phyloP scores from a whole-genome alignment of 2,113 vertebrate genomes.

The Tetrax tetrax region DNA sequence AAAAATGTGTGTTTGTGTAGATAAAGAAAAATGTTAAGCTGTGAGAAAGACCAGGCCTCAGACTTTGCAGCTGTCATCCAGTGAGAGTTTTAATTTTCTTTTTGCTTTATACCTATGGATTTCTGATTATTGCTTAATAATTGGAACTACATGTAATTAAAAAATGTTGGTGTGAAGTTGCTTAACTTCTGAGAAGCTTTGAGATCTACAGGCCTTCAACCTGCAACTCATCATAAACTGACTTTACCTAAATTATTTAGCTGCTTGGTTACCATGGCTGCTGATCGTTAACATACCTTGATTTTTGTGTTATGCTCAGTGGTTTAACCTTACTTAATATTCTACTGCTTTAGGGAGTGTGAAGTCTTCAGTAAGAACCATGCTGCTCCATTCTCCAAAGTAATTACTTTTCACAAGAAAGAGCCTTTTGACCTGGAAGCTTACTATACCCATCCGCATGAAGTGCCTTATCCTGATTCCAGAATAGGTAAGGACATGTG shows the following conservation, averaged over 20 bases:
- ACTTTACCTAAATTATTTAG: background rate
- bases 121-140: background rate
- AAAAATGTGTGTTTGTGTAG: background rate
- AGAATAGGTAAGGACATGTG: slow-evolving; percentile 85
- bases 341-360: slow-evolving; percentile 83
- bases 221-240: background rate
- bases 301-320: background rate
- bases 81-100: background rate
- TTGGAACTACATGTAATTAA: background rate
- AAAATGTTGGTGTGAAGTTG: background rate
- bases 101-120: background rate
- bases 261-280: background rate
- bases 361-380: slow-evolving; percentile 95
- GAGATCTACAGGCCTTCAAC: background rate
- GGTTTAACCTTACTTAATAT: background rate
- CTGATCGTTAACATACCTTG: background rate
- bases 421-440: slow-evolving; percentile 95
- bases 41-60: background rate
- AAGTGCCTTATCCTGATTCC: slow-evolving; percentile 90
- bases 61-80: background rate
- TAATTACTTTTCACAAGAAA: slow-evolving; percentile 97
- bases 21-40: background rate
- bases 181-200: background rate
- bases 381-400: slow-evolving; percentile 93
- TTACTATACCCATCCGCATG: slow-evolving; percentile 88